phyloP scores from a whole-genome alignment of 2,113 vertebrate species.

The Phaethon lepturus region DNA sequence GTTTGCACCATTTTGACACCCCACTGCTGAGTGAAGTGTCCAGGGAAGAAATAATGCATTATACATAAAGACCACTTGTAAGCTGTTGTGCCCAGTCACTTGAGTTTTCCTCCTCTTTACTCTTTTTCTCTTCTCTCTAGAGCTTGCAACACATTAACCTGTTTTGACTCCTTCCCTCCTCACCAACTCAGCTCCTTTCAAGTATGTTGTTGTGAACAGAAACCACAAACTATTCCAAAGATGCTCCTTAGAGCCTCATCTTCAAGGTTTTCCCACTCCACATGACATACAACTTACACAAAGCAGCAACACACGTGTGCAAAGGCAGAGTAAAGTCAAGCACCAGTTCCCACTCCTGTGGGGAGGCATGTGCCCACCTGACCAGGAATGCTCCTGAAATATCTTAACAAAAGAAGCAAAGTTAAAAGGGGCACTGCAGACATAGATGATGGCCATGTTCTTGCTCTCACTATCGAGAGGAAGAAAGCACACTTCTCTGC shows the following conservation, averaged over 20 bases:
- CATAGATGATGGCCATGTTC: background rate
- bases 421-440: background rate
- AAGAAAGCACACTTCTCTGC: background rate
- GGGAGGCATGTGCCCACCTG: background rate
- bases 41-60: background rate
- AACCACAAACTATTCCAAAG: background rate
- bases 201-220: background rate
- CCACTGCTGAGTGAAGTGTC: background rate
- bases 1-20: background rate
- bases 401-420: background rate
- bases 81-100: background rate
- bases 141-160: background rate
- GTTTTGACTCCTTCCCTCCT: background rate
- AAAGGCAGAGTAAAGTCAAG: background rate
- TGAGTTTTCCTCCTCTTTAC: background rate
- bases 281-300: rapidly evolving
- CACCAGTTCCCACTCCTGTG: background rate
- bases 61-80: background rate
- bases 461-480: background rate
- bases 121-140: background rate
- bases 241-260: background rate
- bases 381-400: background rate
- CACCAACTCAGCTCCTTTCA: background rate
- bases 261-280: background rate
- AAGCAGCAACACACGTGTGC: rapidly evolving